Base-by-base conservation (phyloP, 2,797 vertebrate species). In the Takifugu ocellatus region DNA sequence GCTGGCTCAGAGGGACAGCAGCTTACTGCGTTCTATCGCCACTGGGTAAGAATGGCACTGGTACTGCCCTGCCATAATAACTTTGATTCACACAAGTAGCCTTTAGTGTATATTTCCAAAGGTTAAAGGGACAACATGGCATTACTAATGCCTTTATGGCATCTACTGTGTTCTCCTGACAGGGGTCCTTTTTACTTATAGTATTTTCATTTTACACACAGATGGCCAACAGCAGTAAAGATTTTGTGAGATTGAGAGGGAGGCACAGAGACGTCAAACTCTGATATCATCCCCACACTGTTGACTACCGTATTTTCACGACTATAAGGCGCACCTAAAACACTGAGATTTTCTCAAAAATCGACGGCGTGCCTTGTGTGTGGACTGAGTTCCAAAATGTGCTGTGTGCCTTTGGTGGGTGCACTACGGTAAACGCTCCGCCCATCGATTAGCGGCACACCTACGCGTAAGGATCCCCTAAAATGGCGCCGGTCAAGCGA, bases 1-100 rank as follows among this genome's bases (percentile, higher is more conserved):
- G 88, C 91, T 49, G 88, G 84, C 72, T 90, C 88, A 0, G 95
- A 96, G 76, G 91, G 89, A 87, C 90, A 90, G 83, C 94, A 94
- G 72, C 91, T 99, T 62, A 89, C 93, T 66, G 86, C 92, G 86
- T 98, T 98, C 91, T 92, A 97, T 85, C 93, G 96, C 49, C 93
- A 98, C 79, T 98, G 97, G 97, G 96, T 99, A 88, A 83, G 82
- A 70, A 82, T 61, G 60, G 74, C 81, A 82, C 87, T 80, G 68
- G 51, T 61, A 77, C 63, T 61, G 66, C 63, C 73, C 61, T 74
- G 59, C 63, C 51, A 36, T 76, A 75, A 31, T 76, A 77, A 75
- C 71, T 64, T 63, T 77, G 72, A 68, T 59, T 71, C 49, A 61
- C 21, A 10, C 27, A 1, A 47, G 54, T 5, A 1, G 59, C 51